Evolutionary conservation across 2,888 invertebrate species (phyloP).

Genomic region (Gryllus longicercus): DNA sequence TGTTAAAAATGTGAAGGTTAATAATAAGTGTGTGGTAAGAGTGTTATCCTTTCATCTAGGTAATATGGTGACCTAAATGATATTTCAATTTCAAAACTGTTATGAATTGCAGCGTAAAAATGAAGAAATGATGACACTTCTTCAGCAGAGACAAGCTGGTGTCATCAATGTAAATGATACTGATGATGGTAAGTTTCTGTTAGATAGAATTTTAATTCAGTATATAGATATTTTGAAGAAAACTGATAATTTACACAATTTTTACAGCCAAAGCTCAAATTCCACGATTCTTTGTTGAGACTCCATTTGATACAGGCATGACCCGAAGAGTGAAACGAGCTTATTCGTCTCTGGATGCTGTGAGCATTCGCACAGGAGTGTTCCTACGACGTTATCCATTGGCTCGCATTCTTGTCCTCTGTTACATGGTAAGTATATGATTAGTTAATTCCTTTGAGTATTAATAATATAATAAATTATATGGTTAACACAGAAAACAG

Average conservation of each 20-base stretch:
- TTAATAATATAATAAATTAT: not conserved
- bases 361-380: conserved; percentile 74
- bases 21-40: not conserved
- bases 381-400: conserved; percentile 78
- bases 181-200: conserved; percentile 56
- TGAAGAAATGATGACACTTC: conserved; percentile 54
- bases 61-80: too few species aligned
- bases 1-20: too few species aligned
- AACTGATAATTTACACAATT: not conserved
- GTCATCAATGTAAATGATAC: conserved; percentile 61
- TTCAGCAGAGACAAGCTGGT: conserved; percentile 53
- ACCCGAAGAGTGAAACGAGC: conserved; percentile 72
- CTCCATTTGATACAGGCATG: conserved; percentile 72
- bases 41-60: too few species aligned
- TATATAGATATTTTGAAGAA: not conserved
- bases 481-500: not conserved
- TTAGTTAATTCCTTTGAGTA: not conserved
- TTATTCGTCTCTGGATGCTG: conserved; percentile 69
- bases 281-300: conserved; percentile 68
- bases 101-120: conserved; percentile 56
- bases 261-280: conserved; percentile 60
- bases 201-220: not conserved
- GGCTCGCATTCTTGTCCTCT: conserved; percentile 74
- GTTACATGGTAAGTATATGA: conserved; percentile 70
- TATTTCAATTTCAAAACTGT: not conserved